Evolutionary conservation across 2,888 invertebrate genomes (phyloP).

Genomic region (Phragmatobia fuliginosa): DNA sequence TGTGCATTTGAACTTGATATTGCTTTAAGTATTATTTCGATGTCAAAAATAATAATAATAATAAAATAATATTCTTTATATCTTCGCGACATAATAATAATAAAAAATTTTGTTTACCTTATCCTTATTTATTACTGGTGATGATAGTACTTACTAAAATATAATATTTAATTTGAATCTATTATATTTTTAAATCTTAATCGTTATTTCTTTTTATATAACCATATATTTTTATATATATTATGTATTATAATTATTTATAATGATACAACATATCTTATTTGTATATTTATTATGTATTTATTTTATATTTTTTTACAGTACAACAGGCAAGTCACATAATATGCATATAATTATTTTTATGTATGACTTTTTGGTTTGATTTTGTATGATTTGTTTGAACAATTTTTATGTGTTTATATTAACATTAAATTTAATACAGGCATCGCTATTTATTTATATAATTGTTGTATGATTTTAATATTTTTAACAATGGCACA

Average conservation of each 20-base stretch:
- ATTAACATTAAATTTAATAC: neutral
- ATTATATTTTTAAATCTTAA: too few relatives aligned
- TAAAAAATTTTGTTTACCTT: neutral
- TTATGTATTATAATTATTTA: too few relatives aligned
- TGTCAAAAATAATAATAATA: neutral
- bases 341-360: neutral
- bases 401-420: slow-evolving; percentile 7
- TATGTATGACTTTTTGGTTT: slow-evolving; percentile 15
- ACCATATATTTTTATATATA: neutral
- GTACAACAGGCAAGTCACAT: slow-evolving; percentile 13
- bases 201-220: neutral
- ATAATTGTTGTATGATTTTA: neutral
- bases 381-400: slow-evolving; percentile 11
- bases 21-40: neutral
- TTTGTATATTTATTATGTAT: neutral
- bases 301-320: slow-evolving; percentile 3
- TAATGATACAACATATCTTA: neutral
- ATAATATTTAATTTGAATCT: too few relatives aligned
- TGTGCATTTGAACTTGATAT: neutral
- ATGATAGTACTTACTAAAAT: too few relatives aligned
- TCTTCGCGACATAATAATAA: neutral
- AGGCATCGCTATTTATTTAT: neutral
- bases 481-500: neutral
- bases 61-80: neutral
- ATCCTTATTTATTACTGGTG: too few relatives aligned